A percentile compares a stretch with the other conserved stretches of the same genome.
Evolutionary conservation across 2,797 vertebrate genomes (phyloP).

Genomic region (Sebastes melanostomus): DNA sequence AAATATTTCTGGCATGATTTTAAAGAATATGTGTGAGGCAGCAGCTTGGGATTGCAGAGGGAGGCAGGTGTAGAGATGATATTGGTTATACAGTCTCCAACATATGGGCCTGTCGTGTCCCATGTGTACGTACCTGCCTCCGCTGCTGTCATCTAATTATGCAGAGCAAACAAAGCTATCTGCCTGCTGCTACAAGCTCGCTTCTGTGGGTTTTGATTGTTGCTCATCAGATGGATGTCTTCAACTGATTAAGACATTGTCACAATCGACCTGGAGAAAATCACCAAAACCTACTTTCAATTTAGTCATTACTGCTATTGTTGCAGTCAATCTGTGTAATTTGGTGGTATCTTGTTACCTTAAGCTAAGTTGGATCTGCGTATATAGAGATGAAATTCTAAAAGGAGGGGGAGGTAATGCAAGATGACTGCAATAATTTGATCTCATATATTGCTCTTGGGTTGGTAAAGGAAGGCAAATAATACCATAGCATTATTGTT

Average conservation of each 20-base stretch:
- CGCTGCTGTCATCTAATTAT: slow-evolving; percentile 82
- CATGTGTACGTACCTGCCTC: slow-evolving; percentile 82
- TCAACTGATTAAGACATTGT: slow-evolving; percentile 71
- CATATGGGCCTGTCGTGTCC: slow-evolving; percentile 82
- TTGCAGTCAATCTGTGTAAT: slow-evolving; percentile 40
- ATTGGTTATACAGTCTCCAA: slow-evolving; percentile 80
- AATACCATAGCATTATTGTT: not conserved
- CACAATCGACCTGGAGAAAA: slow-evolving; percentile 62
- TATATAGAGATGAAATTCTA: not conserved
- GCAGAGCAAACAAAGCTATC: slow-evolving; percentile 82
- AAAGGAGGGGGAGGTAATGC: slow-evolving; percentile 14
- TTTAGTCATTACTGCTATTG: slow-evolving; percentile 52
- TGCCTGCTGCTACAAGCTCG: slow-evolving; percentile 76
- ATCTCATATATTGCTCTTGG: slow-evolving; percentile 3
- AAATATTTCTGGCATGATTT: slow-evolving; percentile 37
- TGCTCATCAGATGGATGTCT: slow-evolving; percentile 66
- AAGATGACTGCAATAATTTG: slow-evolving; percentile 33
- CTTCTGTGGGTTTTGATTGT: slow-evolving; percentile 76
- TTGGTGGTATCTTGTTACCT: slow-evolving; percentile 9
- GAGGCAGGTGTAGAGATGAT: slow-evolving; percentile 77
- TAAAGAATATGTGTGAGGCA: slow-evolving; percentile 54
- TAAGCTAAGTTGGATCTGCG: slow-evolving; percentile 2
- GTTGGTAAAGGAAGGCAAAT: not conserved
- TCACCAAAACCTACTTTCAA: slow-evolving; percentile 44
- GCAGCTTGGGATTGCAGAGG: slow-evolving; percentile 65